Evolutionary conservation across 2,797 vertebrate species (phyloP), one percentile per base, ranked within the genome.

Genomic region (Furcifer pardalis): DNA sequence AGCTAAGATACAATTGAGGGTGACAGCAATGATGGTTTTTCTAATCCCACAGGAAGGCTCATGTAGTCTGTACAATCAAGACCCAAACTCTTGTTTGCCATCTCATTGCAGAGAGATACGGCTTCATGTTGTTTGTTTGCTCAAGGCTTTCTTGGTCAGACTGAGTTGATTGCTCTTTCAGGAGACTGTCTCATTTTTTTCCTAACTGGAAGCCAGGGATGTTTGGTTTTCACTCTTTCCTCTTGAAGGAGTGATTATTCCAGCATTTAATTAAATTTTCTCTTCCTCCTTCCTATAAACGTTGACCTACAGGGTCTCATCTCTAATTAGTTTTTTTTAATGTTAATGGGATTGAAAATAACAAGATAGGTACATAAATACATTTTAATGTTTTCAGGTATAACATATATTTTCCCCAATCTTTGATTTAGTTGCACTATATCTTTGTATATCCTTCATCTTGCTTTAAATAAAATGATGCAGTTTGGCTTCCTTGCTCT

Each of bases 251-350:
- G 52, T 89, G 88, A 92, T 87, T 85, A 87, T 21, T 85, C 86
- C 27, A 81, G 37, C 79, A 88, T 77, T 82, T 90, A 78, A 74
- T 92, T 90, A 91, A 92, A 92, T 92, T 89, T 88, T 84, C 86
- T 77, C 32, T 73, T 89, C 85, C 88, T 85, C 77, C 82, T n/a
- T 87, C 79, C 56, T 4, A 0, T 91, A 87, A 89, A 35, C 30
- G n/a, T 81, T 85, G 82, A 85, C 83, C 65, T 69, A 44, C 77
- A 84, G 79, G 84, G 66, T 25, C 78, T 82, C 49, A 79, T 68
- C 82, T 89, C 76, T 71, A 93, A 93, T 94, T 92, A 91, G 75
- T 75, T 59, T 81, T 5, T 73, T 91, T 91, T 88, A 76, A 37
- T 76, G 87, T 90, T 56, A 86, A 86, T 0, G 84, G 86, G 90